phyloP scores from a whole-genome alignment of 2,797 vertebrate species.

The Poecilia wingei region DNA sequence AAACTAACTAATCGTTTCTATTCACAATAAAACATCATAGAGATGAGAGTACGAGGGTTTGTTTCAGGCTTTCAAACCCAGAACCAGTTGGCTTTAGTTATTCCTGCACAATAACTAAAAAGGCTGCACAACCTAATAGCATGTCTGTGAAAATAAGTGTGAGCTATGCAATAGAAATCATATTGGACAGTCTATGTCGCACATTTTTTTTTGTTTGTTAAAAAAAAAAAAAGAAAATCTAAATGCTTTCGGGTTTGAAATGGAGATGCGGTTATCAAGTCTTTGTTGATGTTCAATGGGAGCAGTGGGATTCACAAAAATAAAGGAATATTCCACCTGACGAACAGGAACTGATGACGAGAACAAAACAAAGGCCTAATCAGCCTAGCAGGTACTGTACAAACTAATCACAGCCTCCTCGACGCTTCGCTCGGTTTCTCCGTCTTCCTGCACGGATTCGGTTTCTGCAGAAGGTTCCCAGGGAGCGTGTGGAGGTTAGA shows the following conservation, averaged over 20 bases:
- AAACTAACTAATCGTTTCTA: constrained; percentile 39
- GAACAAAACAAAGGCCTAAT: constrained; percentile 54
- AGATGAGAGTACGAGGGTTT: constrained; percentile 27
- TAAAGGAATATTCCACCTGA: constrained; percentile 55
- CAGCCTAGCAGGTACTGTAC: constrained; percentile 69
- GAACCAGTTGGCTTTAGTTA: constrained; percentile 9
- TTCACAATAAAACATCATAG: constrained; percentile 51
- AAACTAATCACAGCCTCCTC: constrained; percentile 60
- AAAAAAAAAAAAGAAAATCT: constrained; percentile 18
- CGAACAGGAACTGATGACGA: constrained; percentile 49
- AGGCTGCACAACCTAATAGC: constrained; percentile 29
- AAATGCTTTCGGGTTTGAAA: constrained; percentile 32
- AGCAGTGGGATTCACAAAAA: constrained; percentile 35
- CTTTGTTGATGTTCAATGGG: constrained; percentile 24
- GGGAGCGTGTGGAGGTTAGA: constrained; percentile 9
- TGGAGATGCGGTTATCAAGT: constrained; percentile 28
- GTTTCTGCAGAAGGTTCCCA: constrained; percentile 24
- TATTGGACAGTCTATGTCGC: background rate
- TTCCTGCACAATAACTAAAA: constrained; percentile 31
- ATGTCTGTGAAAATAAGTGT: constrained; percentile 22
- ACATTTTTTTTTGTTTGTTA: background rate
- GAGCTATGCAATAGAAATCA: constrained; percentile 26
- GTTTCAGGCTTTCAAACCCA: constrained; percentile 33
- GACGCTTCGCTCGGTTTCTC: constrained; percentile 41
- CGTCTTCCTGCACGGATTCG: constrained; percentile 26